These are phyloP conservation scores for Oreocharis arfaki DNA, from an alignment of 2,113 vertebrate genomes.

Conservation along the genomic window DNA sequence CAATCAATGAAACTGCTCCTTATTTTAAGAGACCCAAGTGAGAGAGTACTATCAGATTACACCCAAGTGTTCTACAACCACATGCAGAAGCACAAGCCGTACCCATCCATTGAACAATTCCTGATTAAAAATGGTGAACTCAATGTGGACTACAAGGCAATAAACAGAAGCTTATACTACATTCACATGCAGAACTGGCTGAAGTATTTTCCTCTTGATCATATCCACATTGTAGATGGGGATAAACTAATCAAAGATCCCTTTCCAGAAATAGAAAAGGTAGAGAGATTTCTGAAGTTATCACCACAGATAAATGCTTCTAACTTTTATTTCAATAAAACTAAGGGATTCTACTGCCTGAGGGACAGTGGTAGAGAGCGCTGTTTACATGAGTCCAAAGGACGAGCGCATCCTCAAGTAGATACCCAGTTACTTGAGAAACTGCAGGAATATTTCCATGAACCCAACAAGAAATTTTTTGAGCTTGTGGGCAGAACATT, in stretches of 20 bases:
- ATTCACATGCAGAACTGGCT: slow-evolving; percentile 92
- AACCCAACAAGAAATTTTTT: slow-evolving; percentile 94
- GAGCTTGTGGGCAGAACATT: slow-evolving; percentile 91
- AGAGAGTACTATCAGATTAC: slow-evolving; percentile 94
- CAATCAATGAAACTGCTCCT: slow-evolving; percentile 84
- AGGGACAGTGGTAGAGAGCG: slow-evolving; percentile 85
- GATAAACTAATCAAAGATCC: slow-evolving; percentile 90
- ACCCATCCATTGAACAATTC: slow-evolving; percentile 85
- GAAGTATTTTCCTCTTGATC: slow-evolving; percentile 81
- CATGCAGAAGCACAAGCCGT: slow-evolving; percentile 89
- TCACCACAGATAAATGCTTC: slow-evolving; percentile 88
- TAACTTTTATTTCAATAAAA: slow-evolving; percentile 98
- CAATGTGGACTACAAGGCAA: slow-evolving; percentile 93
- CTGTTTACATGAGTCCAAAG: slow-evolving; percentile 94
- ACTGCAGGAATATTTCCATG: slow-evolving; percentile 87
- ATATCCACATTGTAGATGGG: slow-evolving; percentile 91
- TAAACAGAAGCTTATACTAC: slow-evolving; percentile 93
- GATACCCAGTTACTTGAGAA: slow-evolving; percentile 82
- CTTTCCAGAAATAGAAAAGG: slow-evolving; percentile 89
- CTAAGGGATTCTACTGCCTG: slow-evolving; percentile 96
- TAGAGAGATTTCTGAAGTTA: slow-evolving; percentile 87
- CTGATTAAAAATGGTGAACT: slow-evolving; percentile 85
- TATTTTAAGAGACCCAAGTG: slow-evolving; percentile 91
- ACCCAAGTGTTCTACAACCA: slow-evolving; percentile 96
- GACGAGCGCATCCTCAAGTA: slow-evolving; percentile 87